Conservation (phyloP, 1,140 invertebrate species). For the Bombus vancouverensis region DNA sequence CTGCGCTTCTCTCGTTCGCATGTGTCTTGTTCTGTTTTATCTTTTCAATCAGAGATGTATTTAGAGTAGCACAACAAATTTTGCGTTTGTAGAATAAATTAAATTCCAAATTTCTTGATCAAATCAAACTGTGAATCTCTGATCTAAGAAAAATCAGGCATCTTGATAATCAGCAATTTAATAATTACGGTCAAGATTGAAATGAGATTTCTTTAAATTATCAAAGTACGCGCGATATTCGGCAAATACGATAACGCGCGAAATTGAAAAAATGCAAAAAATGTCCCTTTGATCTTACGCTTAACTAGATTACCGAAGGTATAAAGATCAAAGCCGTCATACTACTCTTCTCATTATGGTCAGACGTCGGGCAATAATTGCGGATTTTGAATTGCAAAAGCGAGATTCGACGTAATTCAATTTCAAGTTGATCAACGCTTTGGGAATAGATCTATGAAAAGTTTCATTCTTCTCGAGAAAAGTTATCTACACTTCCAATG, state of each 20-base stretch:
- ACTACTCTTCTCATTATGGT: conserved; percentile 28
- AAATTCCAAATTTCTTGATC: too few species aligned
- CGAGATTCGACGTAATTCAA: conserved; percentile 24
- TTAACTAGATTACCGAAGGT: conserved; percentile 32
- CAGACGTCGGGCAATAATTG: conserved; percentile 31
- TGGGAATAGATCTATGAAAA: background rate
- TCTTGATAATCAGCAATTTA: too few species aligned
- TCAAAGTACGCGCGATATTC: background rate
- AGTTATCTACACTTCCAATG: background rate
- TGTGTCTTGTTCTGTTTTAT: too few species aligned
- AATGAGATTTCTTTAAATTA: background rate
- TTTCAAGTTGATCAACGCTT: conserved; percentile 20
- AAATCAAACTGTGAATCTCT: too few species aligned
- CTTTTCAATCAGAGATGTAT: too few species aligned
- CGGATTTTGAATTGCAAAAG: conserved; percentile 27
- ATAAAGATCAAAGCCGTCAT: conserved; percentile 29
- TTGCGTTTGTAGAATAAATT: too few species aligned
- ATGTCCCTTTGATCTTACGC: conserved; percentile 17
- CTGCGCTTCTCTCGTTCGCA: too few species aligned
- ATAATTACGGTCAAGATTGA: too few species aligned
- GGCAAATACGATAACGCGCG: conserved; percentile 7
- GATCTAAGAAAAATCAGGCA: too few species aligned
- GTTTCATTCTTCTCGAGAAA: background rate
- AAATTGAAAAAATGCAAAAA: background rate
- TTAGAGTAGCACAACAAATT: too few species aligned